phyloP scores from a whole-genome alignment of 35 echinoderm and acorn worm genomes.

The Apostichopus parvimensis region DNA sequence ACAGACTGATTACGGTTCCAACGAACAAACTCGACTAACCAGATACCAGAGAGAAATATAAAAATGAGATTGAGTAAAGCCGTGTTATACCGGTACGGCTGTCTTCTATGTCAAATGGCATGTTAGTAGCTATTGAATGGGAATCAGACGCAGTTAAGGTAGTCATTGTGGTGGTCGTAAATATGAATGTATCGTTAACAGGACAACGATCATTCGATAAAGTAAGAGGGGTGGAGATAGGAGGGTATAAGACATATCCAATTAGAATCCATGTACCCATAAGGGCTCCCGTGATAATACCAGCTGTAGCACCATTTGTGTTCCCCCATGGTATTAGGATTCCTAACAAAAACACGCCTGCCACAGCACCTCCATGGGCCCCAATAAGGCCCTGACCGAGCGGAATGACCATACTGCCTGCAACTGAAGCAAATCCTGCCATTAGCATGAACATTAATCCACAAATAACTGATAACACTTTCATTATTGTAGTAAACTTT shows the following conservation, averaged over 20 bases:
- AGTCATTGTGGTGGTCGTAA: neutral
- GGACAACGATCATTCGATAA: no score
- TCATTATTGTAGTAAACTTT: neutral
- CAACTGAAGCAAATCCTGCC: neutral
- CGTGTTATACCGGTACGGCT: neutral
- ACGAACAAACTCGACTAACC: neutral
- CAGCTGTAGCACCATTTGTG: conserved; percentile 21
- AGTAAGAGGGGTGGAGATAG: no score
- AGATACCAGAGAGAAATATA: neutral
- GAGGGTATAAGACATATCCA: neutral
- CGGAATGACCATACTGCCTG: neutral
- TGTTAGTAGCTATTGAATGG: neutral
- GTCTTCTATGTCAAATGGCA: neutral
- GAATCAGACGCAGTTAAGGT: neutral
- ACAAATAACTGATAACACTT: neutral
- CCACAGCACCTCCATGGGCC: neutral
- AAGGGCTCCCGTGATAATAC: neutral
- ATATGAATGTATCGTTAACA: no score
- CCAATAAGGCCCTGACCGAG: neutral
- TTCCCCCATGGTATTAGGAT: conserved; percentile 13
- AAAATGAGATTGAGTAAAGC: conserved; percentile 13
- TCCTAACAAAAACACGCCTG: neutral
- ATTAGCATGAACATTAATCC: conserved; percentile 1
- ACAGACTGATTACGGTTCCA: neutral
- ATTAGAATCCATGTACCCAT: neutral